Conservation (phyloP, 2,888 invertebrate genomes). For the Petrolisthes manimaculis region DNA sequence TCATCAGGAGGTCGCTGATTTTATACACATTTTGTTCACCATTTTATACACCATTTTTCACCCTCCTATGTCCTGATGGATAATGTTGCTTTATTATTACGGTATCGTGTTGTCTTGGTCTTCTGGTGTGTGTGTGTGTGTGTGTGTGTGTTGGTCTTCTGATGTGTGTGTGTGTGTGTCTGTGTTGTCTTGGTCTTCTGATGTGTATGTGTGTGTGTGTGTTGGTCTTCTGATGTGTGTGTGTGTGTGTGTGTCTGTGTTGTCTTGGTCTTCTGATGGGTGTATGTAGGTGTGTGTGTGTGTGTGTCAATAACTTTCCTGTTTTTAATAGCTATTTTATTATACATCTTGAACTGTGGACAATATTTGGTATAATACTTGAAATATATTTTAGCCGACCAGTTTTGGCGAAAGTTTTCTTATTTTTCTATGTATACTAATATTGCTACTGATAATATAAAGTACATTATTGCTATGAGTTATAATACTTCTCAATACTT, state of each 20-base stretch:
- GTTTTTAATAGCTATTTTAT: neutral
- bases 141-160: neutral
- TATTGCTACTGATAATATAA: no score
- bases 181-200: neutral
- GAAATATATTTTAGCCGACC: no score
- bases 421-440: no score
- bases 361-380: no score
- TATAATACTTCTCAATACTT: no score
- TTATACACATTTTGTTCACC: no score
- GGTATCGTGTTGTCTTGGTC: neutral
- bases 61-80: no score
- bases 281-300: slow-evolving; percentile 1
- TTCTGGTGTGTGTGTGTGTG: neutral
- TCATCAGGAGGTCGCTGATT: no score
- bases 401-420: no score
- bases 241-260: slow-evolving; percentile 10
- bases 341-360: no score
- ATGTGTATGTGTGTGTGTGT: slow-evolving; percentile 14
- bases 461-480: no score
- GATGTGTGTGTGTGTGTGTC: slow-evolving; percentile 2
- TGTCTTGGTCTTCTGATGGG: neutral
- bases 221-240: slow-evolving; percentile 1
- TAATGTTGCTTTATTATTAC: neutral
- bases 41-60: no score
- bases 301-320: neutral